phyloP scores from a whole-genome alignment of 53 echinoderm and acorn worm genomes.

The Holothuria scabra region DNA sequence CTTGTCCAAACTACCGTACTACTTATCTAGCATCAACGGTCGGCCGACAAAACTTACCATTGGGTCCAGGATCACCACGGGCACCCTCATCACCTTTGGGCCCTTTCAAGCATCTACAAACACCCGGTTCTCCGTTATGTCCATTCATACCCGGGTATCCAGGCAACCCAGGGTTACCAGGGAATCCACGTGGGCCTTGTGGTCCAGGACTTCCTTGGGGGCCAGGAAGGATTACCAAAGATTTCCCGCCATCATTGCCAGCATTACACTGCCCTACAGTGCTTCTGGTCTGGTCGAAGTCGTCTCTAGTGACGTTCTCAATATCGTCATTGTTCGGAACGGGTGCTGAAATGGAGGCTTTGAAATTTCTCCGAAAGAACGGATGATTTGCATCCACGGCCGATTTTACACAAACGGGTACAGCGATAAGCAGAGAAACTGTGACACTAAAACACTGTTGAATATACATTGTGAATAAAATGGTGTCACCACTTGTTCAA shows the following conservation, averaged over 20 bases:
- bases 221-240: conserved; percentile 28
- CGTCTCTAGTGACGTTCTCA: not conserved
- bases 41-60: too few relatives aligned
- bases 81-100: conserved; percentile 67
- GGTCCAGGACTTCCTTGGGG: conserved; percentile 56
- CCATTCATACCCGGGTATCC: conserved; percentile 88
- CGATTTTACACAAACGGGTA: not conserved
- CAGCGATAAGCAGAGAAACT: too few relatives aligned
- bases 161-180: conserved; percentile 73
- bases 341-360: not conserved
- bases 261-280: not conserved
- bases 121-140: conserved; percentile 65
- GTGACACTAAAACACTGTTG: too few relatives aligned
- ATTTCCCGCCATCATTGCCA: not conserved
- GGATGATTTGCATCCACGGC: conserved; percentile 26
- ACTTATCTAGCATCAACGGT: too few relatives aligned
- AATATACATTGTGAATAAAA: too few relatives aligned
- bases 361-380: not conserved
- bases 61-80: conserved; percentile 19
- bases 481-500: too few relatives aligned
- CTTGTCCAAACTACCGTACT: too few relatives aligned
- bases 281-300: not conserved
- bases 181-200: conserved; percentile 63
- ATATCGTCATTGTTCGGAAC: not conserved
- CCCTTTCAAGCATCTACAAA: conserved; percentile 61